phyloP scores from a whole-genome alignment of 2,113 vertebrate genomes.

The Cyprinodon tularosa region DNA sequence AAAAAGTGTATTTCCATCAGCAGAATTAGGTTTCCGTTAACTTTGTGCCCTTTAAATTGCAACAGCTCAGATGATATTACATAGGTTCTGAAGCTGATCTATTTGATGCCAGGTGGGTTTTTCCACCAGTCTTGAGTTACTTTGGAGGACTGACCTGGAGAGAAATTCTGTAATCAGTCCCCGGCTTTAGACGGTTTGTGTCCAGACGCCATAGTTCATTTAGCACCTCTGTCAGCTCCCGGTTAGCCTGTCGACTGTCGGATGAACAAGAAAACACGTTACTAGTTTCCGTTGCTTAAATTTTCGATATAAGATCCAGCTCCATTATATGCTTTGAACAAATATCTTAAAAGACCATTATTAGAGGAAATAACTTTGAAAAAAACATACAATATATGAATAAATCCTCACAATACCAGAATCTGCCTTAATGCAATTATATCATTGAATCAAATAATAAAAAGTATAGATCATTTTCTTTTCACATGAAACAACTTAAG shows the following conservation, averaged over 20 bases:
- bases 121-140: neutral
- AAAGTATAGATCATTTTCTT: no score
- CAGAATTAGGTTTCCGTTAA: neutral
- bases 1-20: neutral
- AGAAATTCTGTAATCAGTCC: conserved; percentile 83
- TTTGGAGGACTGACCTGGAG: conserved; percentile 75
- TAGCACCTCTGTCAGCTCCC: conserved; percentile 83
- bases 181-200: conserved; percentile 80
- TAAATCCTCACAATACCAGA: neutral
- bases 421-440: neutral
- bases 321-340: neutral
- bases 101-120: conserved; percentile 8
- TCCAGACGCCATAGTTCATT: conserved; percentile 84
- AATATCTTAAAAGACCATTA: no score
- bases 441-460: neutral
- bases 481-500: no score
- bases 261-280: neutral
- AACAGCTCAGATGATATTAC: neutral
- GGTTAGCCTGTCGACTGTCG: conserved; percentile 71
- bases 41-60: neutral
- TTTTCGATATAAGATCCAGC: neutral
- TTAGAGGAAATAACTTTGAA: neutral
- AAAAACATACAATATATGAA: neutral
- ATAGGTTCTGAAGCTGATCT: neutral
- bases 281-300: neutral